A percentile compares a stretch with the other conserved stretches of the same genome.
Evolutionary conservation across 2,888 invertebrate species (phyloP).

Genomic region (Aphidius colemani): DNA sequence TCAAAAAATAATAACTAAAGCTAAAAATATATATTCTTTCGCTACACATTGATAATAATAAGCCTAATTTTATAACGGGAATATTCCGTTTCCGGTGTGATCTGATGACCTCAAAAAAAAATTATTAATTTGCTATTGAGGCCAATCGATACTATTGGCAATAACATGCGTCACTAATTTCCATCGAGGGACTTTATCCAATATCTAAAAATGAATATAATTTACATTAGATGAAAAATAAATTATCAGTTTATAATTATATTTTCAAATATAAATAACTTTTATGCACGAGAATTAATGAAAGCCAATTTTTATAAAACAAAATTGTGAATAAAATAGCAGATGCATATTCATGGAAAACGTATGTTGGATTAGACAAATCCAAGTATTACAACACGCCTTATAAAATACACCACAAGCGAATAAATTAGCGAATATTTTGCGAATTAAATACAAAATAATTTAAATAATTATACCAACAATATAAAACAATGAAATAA

Average conservation of each 20-base stretch:
- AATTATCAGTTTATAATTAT: not conserved
- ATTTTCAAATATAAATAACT: not conserved
- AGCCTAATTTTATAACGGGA: constrained; percentile 17
- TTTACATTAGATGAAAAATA: not conserved
- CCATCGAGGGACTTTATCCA: not conserved
- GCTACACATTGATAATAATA: constrained; percentile 1
- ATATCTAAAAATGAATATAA: not conserved
- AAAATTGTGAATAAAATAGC: constrained; percentile 56
- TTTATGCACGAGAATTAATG: not conserved
- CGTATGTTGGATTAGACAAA: constrained; percentile 54
- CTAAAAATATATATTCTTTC: constrained; percentile 11
- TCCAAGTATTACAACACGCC: constrained; percentile 47
- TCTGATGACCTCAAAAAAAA: constrained; percentile 13
- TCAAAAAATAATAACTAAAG: constrained; percentile 7
- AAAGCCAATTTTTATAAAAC: constrained; percentile 12
- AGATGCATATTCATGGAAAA: constrained; percentile 58
- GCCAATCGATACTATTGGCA: no score
- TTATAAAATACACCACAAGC: constrained; percentile 14
- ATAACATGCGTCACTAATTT: no score
- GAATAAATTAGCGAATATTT: no score
- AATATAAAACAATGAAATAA: no score
- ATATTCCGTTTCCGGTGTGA: constrained; percentile 16
- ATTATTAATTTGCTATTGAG: constrained; percentile 1
- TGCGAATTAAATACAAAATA: no score
- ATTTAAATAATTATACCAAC: no score